These are phyloP conservation scores for Cataglyphis hispanica DNA, from an alignment of 1,140 invertebrate genomes.

Conservation along the genomic window DNA sequence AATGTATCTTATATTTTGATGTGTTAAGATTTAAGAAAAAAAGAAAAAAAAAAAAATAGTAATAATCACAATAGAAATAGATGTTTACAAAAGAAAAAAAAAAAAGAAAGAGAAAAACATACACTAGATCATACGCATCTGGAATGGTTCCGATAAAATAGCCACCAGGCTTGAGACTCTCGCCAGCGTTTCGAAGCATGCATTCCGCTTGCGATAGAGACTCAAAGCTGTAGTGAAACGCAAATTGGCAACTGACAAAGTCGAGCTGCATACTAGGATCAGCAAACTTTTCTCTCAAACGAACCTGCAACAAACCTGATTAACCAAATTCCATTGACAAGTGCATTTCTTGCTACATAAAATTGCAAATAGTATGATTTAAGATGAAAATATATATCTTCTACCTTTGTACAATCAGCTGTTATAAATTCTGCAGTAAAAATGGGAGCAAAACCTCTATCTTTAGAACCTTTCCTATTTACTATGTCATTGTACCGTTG, in stretches of 20 bases:
- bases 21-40: too few relatives aligned
- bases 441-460: conserved; percentile 83
- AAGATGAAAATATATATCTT: not conserved
- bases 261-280: conserved; percentile 94
- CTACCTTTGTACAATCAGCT: conserved; percentile 95
- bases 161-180: conserved; percentile 95
- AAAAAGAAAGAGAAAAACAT: conserved; percentile 77
- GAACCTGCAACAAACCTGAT: conserved; percentile 86
- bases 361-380: not conserved
- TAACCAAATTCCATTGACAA: conserved; percentile 71
- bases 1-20: too few relatives aligned
- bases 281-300: conserved; percentile 90
- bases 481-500: conserved; percentile 88
- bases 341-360: conserved; percentile 20
- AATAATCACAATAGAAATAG: not conserved
- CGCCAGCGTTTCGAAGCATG: conserved; percentile 97
- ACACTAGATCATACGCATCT: conserved; percentile 96
- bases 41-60: too few relatives aligned
- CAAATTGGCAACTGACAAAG: conserved; percentile 98
- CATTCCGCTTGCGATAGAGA: conserved; percentile 95
- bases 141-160: conserved; percentile 99
- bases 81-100: not conserved
- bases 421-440: conserved; percentile 97
- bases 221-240: conserved; percentile 98
- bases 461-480: conserved; percentile 75